Base-by-base conservation (phyloP, 2,888 invertebrate species). In the Coecobrya sp. region DNA sequence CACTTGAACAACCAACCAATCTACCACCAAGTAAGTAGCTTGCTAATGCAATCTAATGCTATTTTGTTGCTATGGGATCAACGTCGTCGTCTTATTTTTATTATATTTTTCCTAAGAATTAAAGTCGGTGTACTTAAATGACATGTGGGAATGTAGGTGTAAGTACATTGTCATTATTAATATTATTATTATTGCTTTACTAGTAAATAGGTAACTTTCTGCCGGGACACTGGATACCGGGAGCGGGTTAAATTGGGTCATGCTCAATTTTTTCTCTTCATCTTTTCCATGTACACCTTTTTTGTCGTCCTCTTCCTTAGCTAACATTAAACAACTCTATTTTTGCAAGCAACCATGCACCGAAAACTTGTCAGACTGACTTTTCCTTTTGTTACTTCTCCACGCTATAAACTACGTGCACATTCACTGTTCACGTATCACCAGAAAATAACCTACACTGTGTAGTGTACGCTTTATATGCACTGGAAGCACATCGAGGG, bases 11-110 rank as follows among this genome's bases (percentile, higher is more conserved):
- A 36, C 70, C 65, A 65, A 22, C 27, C 27, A 25, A 62, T 62
- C 27, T 13, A 25, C 65, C 27, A 62, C 36, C 7, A 70, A 45
- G 7, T 22, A 76, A 76, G 30, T 76, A 45, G 70, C 70, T 70
- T 42, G 19, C 76, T 76, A 76, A 76, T 70, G 13, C 42, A 70
- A 36, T 42, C 0, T 76, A 76, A 76, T 76, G 76, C 49, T 45
- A 76, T 76, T 30, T 73, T 36, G 42, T 70, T 36, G 70, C 62
- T 11, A n/a, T 16, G 27, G 68, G 70, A 42, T 10, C 3, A 55
- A 65, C 5, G 30, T n/a, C 55, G 16, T n/a, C 55, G n/a, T n/a
- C n/a, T 5, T n/a, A 55, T 11, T n/a, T 36, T 36, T 36, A 4
- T 36, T 36, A 36, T 7, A n/a, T 59, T 36, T 73, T 42, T 55